Evolutionary conservation across 2,888 invertebrate genomes (phyloP).

Genomic region (Ornithoptera priamus): DNA sequence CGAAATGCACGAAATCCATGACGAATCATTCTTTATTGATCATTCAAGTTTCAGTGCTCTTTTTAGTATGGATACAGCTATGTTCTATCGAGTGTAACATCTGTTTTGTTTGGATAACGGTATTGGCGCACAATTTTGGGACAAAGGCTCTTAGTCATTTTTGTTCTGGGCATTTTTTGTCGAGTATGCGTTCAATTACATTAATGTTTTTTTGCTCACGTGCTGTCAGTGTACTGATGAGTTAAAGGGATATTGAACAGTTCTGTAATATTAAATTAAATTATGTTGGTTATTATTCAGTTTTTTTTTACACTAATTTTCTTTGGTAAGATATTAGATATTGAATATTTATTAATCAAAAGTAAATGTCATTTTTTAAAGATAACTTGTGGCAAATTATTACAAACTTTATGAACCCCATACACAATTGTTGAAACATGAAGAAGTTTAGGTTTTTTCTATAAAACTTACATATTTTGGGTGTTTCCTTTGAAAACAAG

Average conservation of each 20-base stretch:
- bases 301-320: too few relatives aligned
- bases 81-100: slow-evolving; percentile 58
- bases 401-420: too few relatives aligned
- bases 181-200: slow-evolving; percentile 3
- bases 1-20: slow-evolving; percentile 50
- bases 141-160: slow-evolving; percentile 73
- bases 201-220: slow-evolving; percentile 1
- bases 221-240: background rate
- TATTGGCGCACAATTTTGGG: slow-evolving; percentile 67
- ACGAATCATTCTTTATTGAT: slow-evolving; percentile 63
- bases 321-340: too few relatives aligned
- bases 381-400: too few relatives aligned
- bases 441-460: too few relatives aligned
- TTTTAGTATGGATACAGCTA: slow-evolving; percentile 61
- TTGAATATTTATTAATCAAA: too few relatives aligned
- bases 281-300: too few relatives aligned
- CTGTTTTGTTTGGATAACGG: slow-evolving; percentile 74
- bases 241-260: background rate
- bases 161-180: slow-evolving; percentile 34
- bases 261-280: background rate
- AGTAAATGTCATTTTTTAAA: too few relatives aligned
- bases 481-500: too few relatives aligned
- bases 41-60: slow-evolving; percentile 55
- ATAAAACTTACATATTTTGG: too few relatives aligned
- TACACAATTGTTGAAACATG: too few relatives aligned